A percentile compares a stretch with the other conserved stretches of the same genome.
Conservation (phyloP, 2,888 invertebrate genomes). For the Byasa hedistus region DNA sequence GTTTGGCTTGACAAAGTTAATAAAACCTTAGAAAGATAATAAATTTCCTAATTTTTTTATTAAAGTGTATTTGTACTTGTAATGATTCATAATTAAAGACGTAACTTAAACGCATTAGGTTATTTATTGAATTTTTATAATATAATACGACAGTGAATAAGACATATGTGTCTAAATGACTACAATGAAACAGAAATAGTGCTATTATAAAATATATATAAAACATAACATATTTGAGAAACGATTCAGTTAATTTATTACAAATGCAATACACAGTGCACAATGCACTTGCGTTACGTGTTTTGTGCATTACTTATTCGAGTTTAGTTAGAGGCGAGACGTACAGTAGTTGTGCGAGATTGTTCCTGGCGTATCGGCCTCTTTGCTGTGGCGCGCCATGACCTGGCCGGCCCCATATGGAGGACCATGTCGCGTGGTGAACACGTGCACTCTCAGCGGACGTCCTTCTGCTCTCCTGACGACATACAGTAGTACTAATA, state of each 20-base stretch:
- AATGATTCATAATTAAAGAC: not conserved
- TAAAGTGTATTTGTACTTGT: not conserved
- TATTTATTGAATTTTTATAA: not conserved
- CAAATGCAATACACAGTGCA: too few species aligned
- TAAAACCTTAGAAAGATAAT: not conserved
- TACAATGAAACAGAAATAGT: too few species aligned
- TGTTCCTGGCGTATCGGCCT: slow-evolving; percentile 70
- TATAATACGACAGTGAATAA: too few species aligned
- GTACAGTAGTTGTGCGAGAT: slow-evolving; percentile 65
- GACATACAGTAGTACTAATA: not conserved
- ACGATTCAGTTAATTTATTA: too few species aligned
- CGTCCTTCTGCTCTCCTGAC: slow-evolving; percentile 78
- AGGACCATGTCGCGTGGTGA: slow-evolving; percentile 88
- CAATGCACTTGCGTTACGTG: not conserved
- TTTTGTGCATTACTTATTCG: not conserved
- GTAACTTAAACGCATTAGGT: not conserved
- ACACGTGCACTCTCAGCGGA: slow-evolving; percentile 83
- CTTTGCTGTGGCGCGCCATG: slow-evolving; percentile 78
- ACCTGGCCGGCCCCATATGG: slow-evolving; percentile 90
- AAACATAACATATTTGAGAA: too few species aligned
- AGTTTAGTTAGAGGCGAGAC: slow-evolving; percentile 50
- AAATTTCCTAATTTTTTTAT: not conserved
- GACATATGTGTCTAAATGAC: too few species aligned
- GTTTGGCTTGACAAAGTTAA: not conserved
- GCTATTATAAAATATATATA: too few species aligned